These are phyloP conservation scores for Halcyon badia DNA, from an alignment of 2,797 vertebrate genomes.

Conservation along the genomic window DNA sequence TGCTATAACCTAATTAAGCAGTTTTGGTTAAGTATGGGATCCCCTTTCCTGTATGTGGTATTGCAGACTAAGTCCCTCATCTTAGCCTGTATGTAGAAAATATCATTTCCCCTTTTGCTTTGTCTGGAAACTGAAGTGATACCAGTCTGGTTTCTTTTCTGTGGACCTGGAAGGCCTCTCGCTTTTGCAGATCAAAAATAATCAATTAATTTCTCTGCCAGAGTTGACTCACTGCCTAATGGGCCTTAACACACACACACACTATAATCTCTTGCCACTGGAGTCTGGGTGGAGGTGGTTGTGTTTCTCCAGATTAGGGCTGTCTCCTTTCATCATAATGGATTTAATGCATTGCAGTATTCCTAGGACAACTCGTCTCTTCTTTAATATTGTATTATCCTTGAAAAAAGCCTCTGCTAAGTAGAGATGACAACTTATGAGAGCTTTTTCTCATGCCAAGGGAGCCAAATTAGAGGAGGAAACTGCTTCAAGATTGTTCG, in stretches of 20 bases:
- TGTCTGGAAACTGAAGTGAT: not conserved
- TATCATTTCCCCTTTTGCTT: not conserved
- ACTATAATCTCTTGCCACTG: not conserved
- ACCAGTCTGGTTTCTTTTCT: not conserved
- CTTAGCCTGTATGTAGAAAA: not conserved
- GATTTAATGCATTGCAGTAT: not conserved
- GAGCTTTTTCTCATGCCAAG: not conserved
- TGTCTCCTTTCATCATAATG: constrained; percentile 30
- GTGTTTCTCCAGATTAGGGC: not conserved
- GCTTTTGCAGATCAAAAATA: not conserved
- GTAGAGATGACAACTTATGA: not conserved
- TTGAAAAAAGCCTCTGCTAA: constrained; percentile 1
- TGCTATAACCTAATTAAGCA: not conserved
- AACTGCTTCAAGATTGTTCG: not conserved
- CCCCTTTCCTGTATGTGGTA: not conserved
- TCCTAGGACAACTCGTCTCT: not conserved
- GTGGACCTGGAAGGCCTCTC: not conserved
- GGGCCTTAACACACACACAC: not conserved
- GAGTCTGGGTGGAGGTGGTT: not conserved
- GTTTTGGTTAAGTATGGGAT: not conserved
- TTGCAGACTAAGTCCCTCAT: not conserved
- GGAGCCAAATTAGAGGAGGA: not conserved
- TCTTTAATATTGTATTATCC: not conserved
- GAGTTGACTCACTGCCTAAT: constrained; percentile 1
- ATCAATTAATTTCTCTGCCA: not conserved